Conservation (phyloP, 35 echinoderm and acorn worm genomes). For the Hemicentrotus pulcherrimus region DNA sequence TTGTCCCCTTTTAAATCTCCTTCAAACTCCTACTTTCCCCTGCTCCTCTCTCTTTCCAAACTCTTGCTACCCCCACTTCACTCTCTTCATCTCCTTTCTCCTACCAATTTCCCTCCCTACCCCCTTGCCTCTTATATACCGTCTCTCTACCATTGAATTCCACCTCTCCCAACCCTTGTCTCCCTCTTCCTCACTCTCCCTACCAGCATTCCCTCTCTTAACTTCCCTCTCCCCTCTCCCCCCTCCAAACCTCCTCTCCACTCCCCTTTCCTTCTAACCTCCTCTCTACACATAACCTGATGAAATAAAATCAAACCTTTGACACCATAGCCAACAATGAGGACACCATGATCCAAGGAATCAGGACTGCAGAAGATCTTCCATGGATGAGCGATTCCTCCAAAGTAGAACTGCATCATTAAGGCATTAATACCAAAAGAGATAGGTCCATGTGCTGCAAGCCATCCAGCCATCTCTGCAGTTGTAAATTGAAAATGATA, state of each 20-base stretch:
- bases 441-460: conserved; percentile 81
- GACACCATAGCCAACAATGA: conserved; percentile 89
- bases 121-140: background rate
- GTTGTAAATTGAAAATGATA: background rate
- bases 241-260: background rate
- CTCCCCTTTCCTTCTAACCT: background rate
- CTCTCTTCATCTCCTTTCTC: no score
- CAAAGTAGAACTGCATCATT: conserved; percentile 94
- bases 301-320: background rate
- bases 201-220: background rate
- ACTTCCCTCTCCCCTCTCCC: background rate
- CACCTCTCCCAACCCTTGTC: background rate
- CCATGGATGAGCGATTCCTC: conserved; percentile 84
- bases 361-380: conserved; percentile 81
- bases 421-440: conserved; percentile 94
- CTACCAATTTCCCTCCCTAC: background rate
- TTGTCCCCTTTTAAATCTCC: no score
- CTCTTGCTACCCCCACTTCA: no score
- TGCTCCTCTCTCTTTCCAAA: no score
- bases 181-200: background rate
- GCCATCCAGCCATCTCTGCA: conserved; percentile 84
- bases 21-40: no score
- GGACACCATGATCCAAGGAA: conserved; percentile 83
- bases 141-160: background rate
- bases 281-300: background rate